Evolutionary conservation across 2,888 invertebrate species (phyloP), one percentile per base, ranked within the genome.

Genomic region (Ischnus inquisitorius): DNA sequence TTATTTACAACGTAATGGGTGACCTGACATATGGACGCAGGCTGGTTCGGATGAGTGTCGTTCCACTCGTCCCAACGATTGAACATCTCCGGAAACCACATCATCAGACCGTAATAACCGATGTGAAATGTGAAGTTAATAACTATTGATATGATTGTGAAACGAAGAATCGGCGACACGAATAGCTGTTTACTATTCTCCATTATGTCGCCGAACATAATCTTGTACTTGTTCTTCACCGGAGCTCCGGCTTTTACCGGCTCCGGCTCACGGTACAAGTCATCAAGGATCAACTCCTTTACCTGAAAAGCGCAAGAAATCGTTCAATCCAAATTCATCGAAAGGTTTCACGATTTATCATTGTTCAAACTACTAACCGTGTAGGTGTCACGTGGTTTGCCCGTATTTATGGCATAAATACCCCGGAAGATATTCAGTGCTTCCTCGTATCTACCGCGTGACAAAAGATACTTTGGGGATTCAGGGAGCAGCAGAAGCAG

Each of bases 71-170:
- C 97, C 93, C 97, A 97, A 67, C 98, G 96, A 93, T 97, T 97
- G 94, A 98, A 98, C 92, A 98, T 95, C 94, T 98, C 98, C 0
- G 98, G 98, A 94, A 98, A 98, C 98, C 98, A 98, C 97, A 98
- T 98, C 97, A 98, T 98, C 76, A 98, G 95, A 57, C 98, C 98
- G 93, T 98, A 98, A 94, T 98, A 98, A 79, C 97, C 98, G 94
- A 98, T 98, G 94, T 98, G 98, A 94, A 98, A 97, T 88, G 98
- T 97, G 92, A 98, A 98, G 93, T 98, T 98, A 92, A 98, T 98
- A 83, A 97, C 96, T 89, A 98, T 97, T 83, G 98, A 97, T 92
- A 98, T 97, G 88, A 96, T 89, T 57, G 97, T 97, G 93, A 97
- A 97, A 91, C 97, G 96, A 87, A 97, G 94, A 89, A 98, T 97